A percentile compares a stretch with the other conserved stretches of the same genome.
These are phyloP conservation scores for Anomalospiza imberbis DNA, from an alignment of 2,797 vertebrate species.

Conservation along the genomic window DNA sequence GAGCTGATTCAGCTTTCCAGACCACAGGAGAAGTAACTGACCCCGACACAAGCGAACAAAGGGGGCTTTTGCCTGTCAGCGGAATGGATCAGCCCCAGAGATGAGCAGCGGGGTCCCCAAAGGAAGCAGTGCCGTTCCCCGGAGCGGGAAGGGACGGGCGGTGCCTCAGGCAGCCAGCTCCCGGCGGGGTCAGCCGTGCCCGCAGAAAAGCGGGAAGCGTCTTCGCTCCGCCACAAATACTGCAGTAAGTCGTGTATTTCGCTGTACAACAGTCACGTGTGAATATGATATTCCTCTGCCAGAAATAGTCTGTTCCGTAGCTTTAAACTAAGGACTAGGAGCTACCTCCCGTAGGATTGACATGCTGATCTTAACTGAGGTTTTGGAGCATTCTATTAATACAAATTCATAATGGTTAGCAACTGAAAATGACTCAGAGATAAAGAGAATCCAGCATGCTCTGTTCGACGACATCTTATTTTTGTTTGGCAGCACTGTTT, in stretches of 20 bases:
- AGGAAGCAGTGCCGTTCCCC: fast-evolving
- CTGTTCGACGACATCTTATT: neutral
- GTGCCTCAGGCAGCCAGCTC: fast-evolving
- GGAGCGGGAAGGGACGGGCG: neutral
- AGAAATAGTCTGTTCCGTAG: neutral
- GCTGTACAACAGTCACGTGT: no score
- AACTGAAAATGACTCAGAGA: neutral
- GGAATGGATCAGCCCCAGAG: neutral
- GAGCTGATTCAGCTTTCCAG: no score
- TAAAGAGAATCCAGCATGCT: neutral
- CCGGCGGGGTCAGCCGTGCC: neutral
- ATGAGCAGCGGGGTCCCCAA: fast-evolving
- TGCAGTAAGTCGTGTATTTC: neutral
- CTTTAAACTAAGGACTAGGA: neutral
- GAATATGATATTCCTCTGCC: neutral
- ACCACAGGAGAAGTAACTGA: neutral
- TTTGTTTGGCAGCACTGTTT: neutral
- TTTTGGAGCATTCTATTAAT: neutral
- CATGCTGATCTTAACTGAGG: neutral
- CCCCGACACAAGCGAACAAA: fast-evolving
- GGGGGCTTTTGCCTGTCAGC: fast-evolving
- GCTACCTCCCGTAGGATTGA: neutral
- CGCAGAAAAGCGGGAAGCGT: neutral
- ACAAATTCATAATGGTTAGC: neutral
- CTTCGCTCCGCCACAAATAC: neutral